A percentile compares a stretch with the other conserved stretches of the same genome.
phyloP scores from a whole-genome alignment of 1,140 invertebrate species.

The Ceratina calcarata region DNA sequence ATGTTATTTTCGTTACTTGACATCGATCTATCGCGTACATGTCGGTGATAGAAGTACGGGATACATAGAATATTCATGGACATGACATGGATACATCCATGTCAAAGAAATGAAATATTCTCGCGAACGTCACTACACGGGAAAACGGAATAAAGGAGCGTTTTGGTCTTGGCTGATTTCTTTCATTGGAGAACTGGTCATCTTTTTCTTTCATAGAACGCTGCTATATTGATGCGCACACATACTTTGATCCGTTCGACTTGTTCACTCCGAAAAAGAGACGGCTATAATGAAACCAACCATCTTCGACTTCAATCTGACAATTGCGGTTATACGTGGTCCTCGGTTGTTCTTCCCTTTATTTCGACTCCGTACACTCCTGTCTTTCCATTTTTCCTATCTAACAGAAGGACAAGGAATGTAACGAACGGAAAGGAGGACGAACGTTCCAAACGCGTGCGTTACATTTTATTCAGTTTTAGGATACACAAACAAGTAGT shows the following conservation, averaged over 20 bases:
- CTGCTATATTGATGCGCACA: background rate
- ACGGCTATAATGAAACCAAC: too few relatives aligned
- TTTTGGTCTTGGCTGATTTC: constrained; percentile 9
- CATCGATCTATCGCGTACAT: background rate
- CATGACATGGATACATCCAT: background rate
- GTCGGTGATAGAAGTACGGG: too few relatives aligned
- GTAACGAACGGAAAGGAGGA: background rate
- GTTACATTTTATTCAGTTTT: background rate
- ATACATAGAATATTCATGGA: too few relatives aligned
- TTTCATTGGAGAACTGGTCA: background rate
- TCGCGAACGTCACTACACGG: background rate
- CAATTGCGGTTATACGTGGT: too few relatives aligned
- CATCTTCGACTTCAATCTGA: too few relatives aligned
- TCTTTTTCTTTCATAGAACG: background rate
- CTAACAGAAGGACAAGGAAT: too few relatives aligned
- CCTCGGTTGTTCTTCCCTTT: too few relatives aligned
- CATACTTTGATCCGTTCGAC: background rate
- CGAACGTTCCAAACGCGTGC: background rate
- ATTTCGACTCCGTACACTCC: too few relatives aligned
- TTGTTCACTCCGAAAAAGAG: too few relatives aligned
- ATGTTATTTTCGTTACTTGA: too few relatives aligned
- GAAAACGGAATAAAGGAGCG: background rate
- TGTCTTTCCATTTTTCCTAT: too few relatives aligned
- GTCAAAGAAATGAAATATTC: background rate
- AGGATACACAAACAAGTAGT: too few relatives aligned